Percentiles rank a stretch among this genome's conserved stretches.
Evolutionary conservation across 2,113 vertebrate species (phyloP).

Genomic region (Turdus rufiventris): DNA sequence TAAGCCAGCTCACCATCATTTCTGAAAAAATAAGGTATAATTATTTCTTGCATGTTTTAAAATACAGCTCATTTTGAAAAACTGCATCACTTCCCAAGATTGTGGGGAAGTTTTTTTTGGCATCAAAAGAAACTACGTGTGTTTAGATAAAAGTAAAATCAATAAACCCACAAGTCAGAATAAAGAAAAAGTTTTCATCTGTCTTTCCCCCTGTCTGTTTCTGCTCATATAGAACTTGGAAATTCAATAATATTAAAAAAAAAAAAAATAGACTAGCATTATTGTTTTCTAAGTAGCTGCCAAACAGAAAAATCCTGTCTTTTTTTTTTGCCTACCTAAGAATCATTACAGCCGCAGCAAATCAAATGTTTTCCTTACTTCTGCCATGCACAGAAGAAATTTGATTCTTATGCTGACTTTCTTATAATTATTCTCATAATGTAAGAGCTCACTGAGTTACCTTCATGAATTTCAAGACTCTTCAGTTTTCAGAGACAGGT

Average conservation of each 20-base stretch:
- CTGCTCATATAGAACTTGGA: neutral
- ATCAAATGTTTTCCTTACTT: neutral
- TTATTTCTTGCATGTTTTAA: neutral
- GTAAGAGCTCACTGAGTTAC: neutral
- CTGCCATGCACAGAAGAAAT: neutral
- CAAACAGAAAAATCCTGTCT: neutral
- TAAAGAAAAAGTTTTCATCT: neutral
- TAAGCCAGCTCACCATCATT: neutral
- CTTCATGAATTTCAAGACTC: neutral
- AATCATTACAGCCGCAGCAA: neutral
- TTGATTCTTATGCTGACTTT: neutral
- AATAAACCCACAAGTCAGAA: neutral
- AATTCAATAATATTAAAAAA: neutral
- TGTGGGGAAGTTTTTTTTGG: neutral
- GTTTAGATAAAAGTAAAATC: neutral
- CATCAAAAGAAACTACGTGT: neutral
- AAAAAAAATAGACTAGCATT: neutral
- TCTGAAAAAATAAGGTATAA: neutral
- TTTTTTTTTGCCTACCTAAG: neutral
- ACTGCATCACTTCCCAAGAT: neutral
- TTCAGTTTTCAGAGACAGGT: neutral
- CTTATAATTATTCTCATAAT: neutral
- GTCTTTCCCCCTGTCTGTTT: neutral
- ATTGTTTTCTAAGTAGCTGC: neutral
- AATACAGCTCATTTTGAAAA: neutral